Percentiles rank a stretch among this genome's conserved stretches.
Evolutionary conservation across 1,140 invertebrate genomes (phyloP).

Genomic region (Palaemon carinicauda): DNA sequence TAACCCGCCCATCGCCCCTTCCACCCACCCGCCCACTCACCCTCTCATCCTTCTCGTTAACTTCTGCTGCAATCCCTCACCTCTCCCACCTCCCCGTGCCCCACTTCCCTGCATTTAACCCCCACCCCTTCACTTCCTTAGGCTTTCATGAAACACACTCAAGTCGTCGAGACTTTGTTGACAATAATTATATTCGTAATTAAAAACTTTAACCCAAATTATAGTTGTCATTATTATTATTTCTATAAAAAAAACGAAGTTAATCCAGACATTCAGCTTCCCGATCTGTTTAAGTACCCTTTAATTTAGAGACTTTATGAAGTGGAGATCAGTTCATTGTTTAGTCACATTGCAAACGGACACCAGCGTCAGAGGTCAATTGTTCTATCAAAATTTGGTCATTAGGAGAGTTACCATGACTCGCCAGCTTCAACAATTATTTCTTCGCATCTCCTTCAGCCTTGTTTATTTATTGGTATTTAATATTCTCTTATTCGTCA

Average conservation of each 20-base stretch:
- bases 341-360: too few species aligned
- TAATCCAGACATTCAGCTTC: too few species aligned
- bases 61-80: background rate
- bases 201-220: too few species aligned
- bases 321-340: too few species aligned
- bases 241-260: background rate
- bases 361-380: background rate
- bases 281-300: too few species aligned
- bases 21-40: background rate
- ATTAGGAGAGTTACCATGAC: background rate
- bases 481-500: background rate
- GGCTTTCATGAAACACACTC: background rate
- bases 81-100: background rate
- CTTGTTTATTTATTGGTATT: background rate
- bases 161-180: background rate
- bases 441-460: background rate
- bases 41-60: background rate
- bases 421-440: background rate
- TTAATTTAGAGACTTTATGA: too few species aligned
- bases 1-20: background rate
- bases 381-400: constrained; percentile 24
- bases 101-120: background rate
- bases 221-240: too few species aligned
- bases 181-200: constrained; percentile 33
- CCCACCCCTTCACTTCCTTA: background rate